Base-by-base conservation (phyloP, 53 echinoderm and acorn worm genomes). In the Luidia sarsii region DNA sequence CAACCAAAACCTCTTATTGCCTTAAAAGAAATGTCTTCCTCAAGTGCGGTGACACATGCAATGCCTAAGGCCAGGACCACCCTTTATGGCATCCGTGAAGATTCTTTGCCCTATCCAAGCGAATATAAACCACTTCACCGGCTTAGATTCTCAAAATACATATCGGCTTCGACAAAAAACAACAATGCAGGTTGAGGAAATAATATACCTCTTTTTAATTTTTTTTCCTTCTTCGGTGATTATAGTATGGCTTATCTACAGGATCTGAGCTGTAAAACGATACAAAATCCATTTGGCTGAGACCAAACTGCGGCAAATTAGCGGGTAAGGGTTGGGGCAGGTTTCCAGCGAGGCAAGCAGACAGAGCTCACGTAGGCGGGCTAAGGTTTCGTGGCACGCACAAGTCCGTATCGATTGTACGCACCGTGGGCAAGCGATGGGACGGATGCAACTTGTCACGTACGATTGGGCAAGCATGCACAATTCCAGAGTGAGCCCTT, bases 221-320 rank as follows among this genome's bases (percentile, higher is more conserved):
- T 30, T 35, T 72, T 72, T 18, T 72, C 56, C 37, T 34, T 50
- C 55, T 29, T 7, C 51, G 22, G 46, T 45, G 7, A 45, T 60
- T 59, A 31, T 77, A 30, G 29, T n/a, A 18, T 7, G 25, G 73
- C 46, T 77, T 61, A 61, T 55, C 56, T 36, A 43, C 48, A 11
- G 11, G 41, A 41, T 41, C 37, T 77, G 43, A 38, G 43, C 60
- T 41, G 77, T 77, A 77, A 77, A 48, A 28, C 19, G 60, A 77
- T 57, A 57, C 48, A 59, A 77, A 77, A 77, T 77, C 77, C 61
- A 77, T 77, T 59, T 48, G 22, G 23, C 60, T 18, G n/a, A 45
- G 37, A 59, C 21, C 33, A 59, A 77, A 61, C 77, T 77, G 28
- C 45, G 59, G 51, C 31, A 59, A 59, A 77, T 59, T 21, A 54